Evolutionary conservation across 2,888 invertebrate species (phyloP).

Genomic region (Caenorhabditis sp.): DNA sequence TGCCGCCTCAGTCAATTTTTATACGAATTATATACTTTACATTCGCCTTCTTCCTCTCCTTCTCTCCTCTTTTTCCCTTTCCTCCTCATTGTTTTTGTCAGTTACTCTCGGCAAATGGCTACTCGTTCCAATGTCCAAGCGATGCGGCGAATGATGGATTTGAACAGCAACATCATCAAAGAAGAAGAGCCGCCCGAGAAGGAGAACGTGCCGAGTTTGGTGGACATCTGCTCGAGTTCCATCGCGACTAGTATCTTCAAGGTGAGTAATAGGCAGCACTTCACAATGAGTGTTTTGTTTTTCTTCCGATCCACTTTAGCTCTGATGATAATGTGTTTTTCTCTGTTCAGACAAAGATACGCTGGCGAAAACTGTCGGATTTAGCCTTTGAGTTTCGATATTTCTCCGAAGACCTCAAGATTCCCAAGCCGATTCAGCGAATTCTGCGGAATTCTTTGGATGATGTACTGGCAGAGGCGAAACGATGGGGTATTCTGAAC

Average conservation of each 20-base stretch:
- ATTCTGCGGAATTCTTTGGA: slow-evolving; percentile 46
- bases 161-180: not conserved
- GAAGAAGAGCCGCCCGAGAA: slow-evolving; percentile 2
- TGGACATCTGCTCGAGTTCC: slow-evolving; percentile 43
- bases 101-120: slow-evolving; percentile 27
- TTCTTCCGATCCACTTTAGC: too few relatives aligned
- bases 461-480: slow-evolving; percentile 60
- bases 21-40: slow-evolving; percentile 48
- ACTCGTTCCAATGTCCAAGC: slow-evolving; percentile 27
- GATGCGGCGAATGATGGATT: slow-evolving; percentile 37
- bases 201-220: slow-evolving; percentile 29
- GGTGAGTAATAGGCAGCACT: too few relatives aligned
- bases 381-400: slow-evolving; percentile 65
- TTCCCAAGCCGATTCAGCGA: slow-evolving; percentile 49
- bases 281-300: too few relatives aligned
- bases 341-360: slow-evolving; percentile 65
- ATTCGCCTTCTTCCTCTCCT: slow-evolving; percentile 4
- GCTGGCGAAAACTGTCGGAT: slow-evolving; percentile 71
- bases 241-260: slow-evolving; percentile 30
- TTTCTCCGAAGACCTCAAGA: slow-evolving; percentile 41
- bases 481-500: slow-evolving; percentile 71
- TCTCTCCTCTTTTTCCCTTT: not conserved
- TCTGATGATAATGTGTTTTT: too few relatives aligned
- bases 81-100: slow-evolving; percentile 39
- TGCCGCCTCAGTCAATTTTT: slow-evolving; percentile 37